phyloP scores from a whole-genome alignment of 2,888 invertebrate genomes.

The Himalopsyche japonica region DNA sequence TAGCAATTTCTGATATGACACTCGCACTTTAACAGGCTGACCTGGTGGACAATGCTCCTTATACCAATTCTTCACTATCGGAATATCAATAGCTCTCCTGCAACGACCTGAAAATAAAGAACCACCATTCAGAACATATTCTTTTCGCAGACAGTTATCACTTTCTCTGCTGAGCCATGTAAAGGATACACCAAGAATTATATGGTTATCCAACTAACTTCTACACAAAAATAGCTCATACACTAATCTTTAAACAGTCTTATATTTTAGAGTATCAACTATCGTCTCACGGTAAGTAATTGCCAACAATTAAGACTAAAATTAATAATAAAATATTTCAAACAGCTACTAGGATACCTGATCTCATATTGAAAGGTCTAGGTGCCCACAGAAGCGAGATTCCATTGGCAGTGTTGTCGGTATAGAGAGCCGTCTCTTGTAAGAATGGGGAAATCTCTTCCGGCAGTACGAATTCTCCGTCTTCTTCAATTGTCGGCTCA shows the following conservation, averaged over 20 bases:
- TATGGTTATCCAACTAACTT: too few relatives aligned
- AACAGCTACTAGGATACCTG: conserved; percentile 57
- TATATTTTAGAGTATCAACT: too few relatives aligned
- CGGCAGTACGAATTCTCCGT: conserved; percentile 90
- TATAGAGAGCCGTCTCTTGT: conserved; percentile 93
- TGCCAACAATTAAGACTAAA: too few relatives aligned
- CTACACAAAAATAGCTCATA: too few relatives aligned
- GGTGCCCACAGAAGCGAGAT: conserved; percentile 97
- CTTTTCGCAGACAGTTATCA: not conserved
- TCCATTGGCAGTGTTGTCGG: conserved; percentile 98
- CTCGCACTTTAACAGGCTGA: conserved; percentile 98
- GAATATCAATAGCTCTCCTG: conserved; percentile 94
- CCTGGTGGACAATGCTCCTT: conserved; percentile 93
- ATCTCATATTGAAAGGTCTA: conserved; percentile 95
- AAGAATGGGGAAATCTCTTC: conserved; percentile 91
- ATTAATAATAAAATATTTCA: conserved; percentile 1
- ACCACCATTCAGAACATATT: not conserved
- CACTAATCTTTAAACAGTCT: too few relatives aligned
- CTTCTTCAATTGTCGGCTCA: conserved; percentile 90
- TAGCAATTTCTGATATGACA: conserved; percentile 97
- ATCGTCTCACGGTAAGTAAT: too few relatives aligned
- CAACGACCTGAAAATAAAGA: conserved; percentile 69
- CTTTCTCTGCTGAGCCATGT: too few relatives aligned
- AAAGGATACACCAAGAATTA: too few relatives aligned
- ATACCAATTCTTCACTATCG: conserved; percentile 97